Conservation (phyloP, 2,888 invertebrate genomes). For the Xylota segnis region DNA sequence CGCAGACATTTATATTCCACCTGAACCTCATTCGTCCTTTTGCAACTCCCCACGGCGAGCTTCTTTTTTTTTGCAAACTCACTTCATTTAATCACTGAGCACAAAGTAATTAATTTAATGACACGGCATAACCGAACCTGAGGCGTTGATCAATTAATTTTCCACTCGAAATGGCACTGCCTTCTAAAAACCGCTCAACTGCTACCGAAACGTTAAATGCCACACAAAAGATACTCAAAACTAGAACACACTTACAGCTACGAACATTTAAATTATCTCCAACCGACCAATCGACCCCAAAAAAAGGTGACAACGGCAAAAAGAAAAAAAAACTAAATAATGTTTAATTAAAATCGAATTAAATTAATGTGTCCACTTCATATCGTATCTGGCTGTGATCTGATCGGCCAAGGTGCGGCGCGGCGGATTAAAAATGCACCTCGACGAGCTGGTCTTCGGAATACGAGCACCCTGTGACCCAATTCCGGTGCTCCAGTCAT, state of each 20-base stretch:
- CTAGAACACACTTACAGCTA: background rate
- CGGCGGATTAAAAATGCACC: slow-evolving; percentile 31
- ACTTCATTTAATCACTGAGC: slow-evolving; percentile 40
- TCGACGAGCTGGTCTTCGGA: background rate
- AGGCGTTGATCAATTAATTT: slow-evolving; percentile 49
- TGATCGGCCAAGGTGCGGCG: slow-evolving; percentile 1
- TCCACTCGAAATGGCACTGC: slow-evolving; percentile 34
- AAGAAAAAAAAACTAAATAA: slow-evolving; percentile 23
- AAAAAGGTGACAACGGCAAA: slow-evolving; percentile 4
- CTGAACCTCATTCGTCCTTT: background rate
- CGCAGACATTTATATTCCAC: background rate
- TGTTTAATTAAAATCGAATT: slow-evolving; percentile 62
- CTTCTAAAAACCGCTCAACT: slow-evolving; percentile 5
- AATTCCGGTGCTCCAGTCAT: background rate
- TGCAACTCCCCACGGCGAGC: background rate
- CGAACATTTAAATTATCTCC: slow-evolving; percentile 2
- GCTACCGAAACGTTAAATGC: background rate
- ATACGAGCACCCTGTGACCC: background rate
- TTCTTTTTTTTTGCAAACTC: slow-evolving; percentile 48
- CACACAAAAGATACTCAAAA: background rate
- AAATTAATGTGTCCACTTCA: slow-evolving; percentile 48
- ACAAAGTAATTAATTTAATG: slow-evolving; percentile 43
- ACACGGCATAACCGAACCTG: slow-evolving; percentile 26
- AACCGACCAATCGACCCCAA: slow-evolving; percentile 18
- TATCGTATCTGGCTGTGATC: slow-evolving; percentile 36